phyloP scores from a whole-genome alignment of 2,113 vertebrate genomes.

The Gymnobelideus leadbeateri region DNA sequence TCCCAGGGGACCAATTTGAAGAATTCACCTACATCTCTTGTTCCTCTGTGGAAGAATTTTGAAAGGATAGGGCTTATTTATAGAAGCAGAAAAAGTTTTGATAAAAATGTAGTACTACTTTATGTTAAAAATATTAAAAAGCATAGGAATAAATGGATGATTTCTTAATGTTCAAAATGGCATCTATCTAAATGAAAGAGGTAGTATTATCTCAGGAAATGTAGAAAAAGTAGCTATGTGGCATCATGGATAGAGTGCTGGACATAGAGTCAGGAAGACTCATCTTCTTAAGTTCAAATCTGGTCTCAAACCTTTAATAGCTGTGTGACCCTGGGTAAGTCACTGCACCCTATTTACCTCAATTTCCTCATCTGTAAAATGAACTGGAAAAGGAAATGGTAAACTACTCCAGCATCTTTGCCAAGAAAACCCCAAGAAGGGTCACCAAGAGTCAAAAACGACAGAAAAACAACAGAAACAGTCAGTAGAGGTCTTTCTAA shows the following conservation, averaged over 20 bases:
- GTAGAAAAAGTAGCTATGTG: too few relatives aligned
- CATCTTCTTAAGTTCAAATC: too few relatives aligned
- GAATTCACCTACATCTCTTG: background rate
- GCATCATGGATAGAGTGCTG: too few relatives aligned
- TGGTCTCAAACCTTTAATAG: too few relatives aligned
- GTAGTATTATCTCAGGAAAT: background rate
- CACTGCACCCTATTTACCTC: too few relatives aligned
- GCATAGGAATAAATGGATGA: background rate
- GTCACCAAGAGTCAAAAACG: too few relatives aligned
- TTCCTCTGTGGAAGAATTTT: background rate
- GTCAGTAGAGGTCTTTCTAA: background rate
- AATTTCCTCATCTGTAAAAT: too few relatives aligned
- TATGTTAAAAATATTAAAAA: background rate
- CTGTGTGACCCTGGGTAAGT: too few relatives aligned
- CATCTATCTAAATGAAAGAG: background rate
- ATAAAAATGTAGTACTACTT: background rate
- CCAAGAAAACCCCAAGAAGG: background rate
- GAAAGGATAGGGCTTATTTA: background rate
- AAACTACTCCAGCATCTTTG: background rate
- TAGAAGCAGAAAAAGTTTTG: background rate
- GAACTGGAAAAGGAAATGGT: background rate
- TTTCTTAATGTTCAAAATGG: background rate
- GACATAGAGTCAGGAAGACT: too few relatives aligned
- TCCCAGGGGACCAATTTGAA: background rate
- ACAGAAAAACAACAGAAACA: background rate